Evolutionary conservation across 2,888 invertebrate species (phyloP), one percentile per base, ranked within the genome.

Genomic region (Cristatella mucedo): DNA sequence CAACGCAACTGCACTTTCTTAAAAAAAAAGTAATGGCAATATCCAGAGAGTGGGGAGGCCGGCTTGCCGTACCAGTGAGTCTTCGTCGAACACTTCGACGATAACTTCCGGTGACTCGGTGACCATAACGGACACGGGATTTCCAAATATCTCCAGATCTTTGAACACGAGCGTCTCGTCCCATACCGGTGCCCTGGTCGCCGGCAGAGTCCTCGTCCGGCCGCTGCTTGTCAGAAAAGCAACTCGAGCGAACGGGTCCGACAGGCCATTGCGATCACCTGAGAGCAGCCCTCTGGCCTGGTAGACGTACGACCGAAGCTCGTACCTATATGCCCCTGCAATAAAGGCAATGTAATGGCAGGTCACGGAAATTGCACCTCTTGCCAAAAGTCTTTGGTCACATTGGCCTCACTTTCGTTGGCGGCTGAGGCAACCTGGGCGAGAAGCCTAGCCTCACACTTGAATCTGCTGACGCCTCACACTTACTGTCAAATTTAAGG

Each of bases 91-190:
- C 16, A 68, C 46, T 47, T 69, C 68, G 11, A 68, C 48, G 34
- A 56, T 53, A 31, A 68, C 56, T 40, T 58, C 53, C 15, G 68
- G 68, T 3, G 63, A 65, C 31, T 59, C 53, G 7, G 52, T 49
- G 37, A 53, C 53, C 9, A 66, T 49, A n/a, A n/a, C n/a, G 22
- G 40, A 43, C 20, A 52, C 45, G 2, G 63, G 60, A 38, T 60
- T 52, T 3, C 68, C 68, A 42, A 56, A 53, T 19, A 69, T 59
- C 42, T 57, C 58, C 4, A 70, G 50, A 41, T 60, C 56, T 38
- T 63, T 63, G 51, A 68, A 68, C 33, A 70, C 62, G 33, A 69
- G 55, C 1, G 68, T 66, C 47, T 69, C 67, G 49, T 70, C 68
- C 69, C 69, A 69, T 4, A 64, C 67, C 5, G 69, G 69, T 45